Evolutionary conservation across 2,797 vertebrate species (phyloP), one percentile per base, ranked within the genome.

Genomic region (Peromyscus aztecus): DNA sequence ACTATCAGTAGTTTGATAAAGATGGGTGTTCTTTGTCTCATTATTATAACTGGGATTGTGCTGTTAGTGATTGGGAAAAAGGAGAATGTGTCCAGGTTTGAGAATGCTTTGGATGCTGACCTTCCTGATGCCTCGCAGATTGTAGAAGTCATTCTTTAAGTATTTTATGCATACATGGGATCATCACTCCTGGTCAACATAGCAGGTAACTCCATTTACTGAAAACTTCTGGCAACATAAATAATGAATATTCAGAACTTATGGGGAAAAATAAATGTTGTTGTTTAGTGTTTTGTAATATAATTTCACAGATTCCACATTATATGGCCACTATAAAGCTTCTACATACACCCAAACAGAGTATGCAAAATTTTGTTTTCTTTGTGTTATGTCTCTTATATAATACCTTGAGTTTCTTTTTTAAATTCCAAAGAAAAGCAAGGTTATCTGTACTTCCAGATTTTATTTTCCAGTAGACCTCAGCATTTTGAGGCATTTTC

Each of bases 1-100:
- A 97, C 97, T 1, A 14, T 98, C 91, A 98, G 98, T 90, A 98
- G 98, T 9, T 43, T 98, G 61, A 89, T 99, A 92, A 99, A 99
- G 97, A 96, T 98, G 96, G 34, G 97, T 95, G 95, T 98, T 84
- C 96, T 99, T 89, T 97, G 98, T 37, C 93, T 98, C 23, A 98
- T 99, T 4, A 98, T 98, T 4, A 0, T 98, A 0, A 95, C 96
- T 31, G 98, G 98, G 19, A 71, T 98, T 9, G 96, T 98, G n/a
- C 91, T 98, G 31, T 91, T 99, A 0, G 3, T 80, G 37, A 75
- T 21, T 1, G 90, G 90, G 34, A 97, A 94, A 23, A 97, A 96
- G 95, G 97, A 98, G 57, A 98, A 46, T 3, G 69, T 97, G 24
- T 69, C 93, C 67, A 98, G 97, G 73, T 98, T 98, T 94, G 94